phyloP scores from a whole-genome alignment of 2,797 vertebrate species.

The Notolepis coatsorum region DNA sequence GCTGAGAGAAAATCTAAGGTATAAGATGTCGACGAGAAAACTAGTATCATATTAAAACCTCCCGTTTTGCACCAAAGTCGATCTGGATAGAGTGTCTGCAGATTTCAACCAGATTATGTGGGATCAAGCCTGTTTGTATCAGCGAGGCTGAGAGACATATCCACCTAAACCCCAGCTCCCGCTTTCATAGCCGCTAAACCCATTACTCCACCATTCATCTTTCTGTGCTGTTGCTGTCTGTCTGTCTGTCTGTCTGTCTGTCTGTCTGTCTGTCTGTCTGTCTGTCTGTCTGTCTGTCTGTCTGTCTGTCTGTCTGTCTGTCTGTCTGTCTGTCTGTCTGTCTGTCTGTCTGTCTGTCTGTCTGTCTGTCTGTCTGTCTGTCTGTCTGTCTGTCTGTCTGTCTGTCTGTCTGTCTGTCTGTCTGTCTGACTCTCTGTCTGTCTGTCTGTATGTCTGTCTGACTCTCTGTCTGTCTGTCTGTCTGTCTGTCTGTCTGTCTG shows the following conservation, averaged over 20 bases:
- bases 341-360: constrained; percentile 16
- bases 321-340: constrained; percentile 2
- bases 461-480: constrained; percentile 24
- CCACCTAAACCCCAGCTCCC: constrained; percentile 61
- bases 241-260: constrained; percentile 8
- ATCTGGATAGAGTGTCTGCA: constrained; percentile 48
- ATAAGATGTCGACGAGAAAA: no score
- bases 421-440: no score
- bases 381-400: not conserved
- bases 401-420: not conserved
- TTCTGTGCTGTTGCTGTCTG: constrained; percentile 42
- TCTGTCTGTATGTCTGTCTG: no score
- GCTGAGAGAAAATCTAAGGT: no score
- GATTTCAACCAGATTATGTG: constrained; percentile 72
- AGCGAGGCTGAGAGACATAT: constrained; percentile 63
- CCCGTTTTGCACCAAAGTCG: no score
- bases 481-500: no score
- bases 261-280: constrained; percentile 4
- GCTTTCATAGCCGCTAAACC: constrained; percentile 62
- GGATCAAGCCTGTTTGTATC: constrained; percentile 54
- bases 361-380: constrained; percentile 18
- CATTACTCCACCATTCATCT: constrained; percentile 66
- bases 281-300: constrained; percentile 27
- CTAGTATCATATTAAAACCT: no score
- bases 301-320: constrained; percentile 7